Evolutionary conservation across 2,113 vertebrate species (phyloP), one percentile per base, ranked within the genome.

Genomic region (Vicugna pacos): DNA sequence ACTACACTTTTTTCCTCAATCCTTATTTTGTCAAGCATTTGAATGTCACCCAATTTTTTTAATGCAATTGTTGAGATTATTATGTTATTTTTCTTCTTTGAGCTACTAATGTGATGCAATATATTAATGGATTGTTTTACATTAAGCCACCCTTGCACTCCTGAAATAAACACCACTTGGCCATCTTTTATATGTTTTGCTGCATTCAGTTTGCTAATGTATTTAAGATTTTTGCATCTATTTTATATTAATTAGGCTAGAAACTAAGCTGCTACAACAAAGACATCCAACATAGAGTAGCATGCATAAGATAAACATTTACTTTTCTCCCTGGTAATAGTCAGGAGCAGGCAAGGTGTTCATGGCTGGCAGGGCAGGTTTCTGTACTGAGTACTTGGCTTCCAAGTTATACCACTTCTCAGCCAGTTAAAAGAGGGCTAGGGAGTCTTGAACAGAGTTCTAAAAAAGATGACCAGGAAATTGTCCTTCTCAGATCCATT

Each of bases 21-120:
- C n/a, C 16, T 93, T 85, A 54, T 64, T 72, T 64, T 86, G 60
- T 60, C 60, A 92, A 95, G 42, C 48, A 16, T 52, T 42, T 82
- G 46, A 60, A 92, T 82, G 50, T 60, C 35, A 48, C 1, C 3
- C 26, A 83, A 8, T 56, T 24, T 60, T 60, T 76, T 48, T 35
- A 26, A 87, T 35, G 0, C 79, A 90, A 48, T 62, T 77, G 26
- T 52, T 90, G 32, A 62, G 24, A 62, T 88, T 8, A 38, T 79
- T 10, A 3, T 58, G 26, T 14, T 92, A 38, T 26, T 94, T 79
- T 91, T 80, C 64, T 84, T 62, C 64, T 89, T 20, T 69, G 32
- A 64, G 58, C 30, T 87, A n/a, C 73, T 91, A 65, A 69, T 70
- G 8, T 58, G 30, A 75, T 81, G 32, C 79, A 95, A 90, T 87